These are phyloP conservation scores for Synodontis membranacea DNA, from an alignment of 2,113 vertebrate genomes.

Conservation along the genomic window DNA sequence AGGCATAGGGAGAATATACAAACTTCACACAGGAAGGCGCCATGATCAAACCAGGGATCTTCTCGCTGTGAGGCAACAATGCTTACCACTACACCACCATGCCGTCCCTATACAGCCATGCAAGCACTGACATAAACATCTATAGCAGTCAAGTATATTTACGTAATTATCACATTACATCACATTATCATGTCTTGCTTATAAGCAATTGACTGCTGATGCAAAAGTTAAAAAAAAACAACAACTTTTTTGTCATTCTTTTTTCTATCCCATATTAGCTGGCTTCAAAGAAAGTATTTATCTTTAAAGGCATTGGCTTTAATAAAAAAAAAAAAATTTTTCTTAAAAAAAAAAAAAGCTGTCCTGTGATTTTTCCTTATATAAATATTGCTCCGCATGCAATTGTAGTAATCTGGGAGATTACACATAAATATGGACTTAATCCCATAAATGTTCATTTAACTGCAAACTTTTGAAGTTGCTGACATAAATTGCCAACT, in stretches of 20 bases:
- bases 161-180: not conserved
- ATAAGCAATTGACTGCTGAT: not conserved
- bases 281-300: not conserved
- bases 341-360: too few relatives aligned
- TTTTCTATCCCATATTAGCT: not conserved
- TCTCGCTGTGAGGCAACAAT: too few relatives aligned
- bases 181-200: not conserved
- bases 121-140: not conserved
- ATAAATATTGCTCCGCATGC: not conserved
- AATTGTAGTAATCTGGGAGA: not conserved
- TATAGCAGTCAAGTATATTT: not conserved
- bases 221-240: not conserved
- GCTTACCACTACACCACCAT: too few relatives aligned
- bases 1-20: too few relatives aligned
- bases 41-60: too few relatives aligned
- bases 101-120: too few relatives aligned
- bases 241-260: not conserved
- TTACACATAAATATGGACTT: not conserved
- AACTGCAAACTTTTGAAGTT: not conserved
- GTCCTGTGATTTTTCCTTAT: not conserved
- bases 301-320: not conserved
- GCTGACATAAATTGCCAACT: not conserved
- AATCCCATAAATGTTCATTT: not conserved
- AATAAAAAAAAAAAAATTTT: too few relatives aligned
- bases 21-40: too few relatives aligned